Base-by-base conservation (phyloP, 2,797 vertebrate genomes). In the Poeciliopsis gracilis region DNA sequence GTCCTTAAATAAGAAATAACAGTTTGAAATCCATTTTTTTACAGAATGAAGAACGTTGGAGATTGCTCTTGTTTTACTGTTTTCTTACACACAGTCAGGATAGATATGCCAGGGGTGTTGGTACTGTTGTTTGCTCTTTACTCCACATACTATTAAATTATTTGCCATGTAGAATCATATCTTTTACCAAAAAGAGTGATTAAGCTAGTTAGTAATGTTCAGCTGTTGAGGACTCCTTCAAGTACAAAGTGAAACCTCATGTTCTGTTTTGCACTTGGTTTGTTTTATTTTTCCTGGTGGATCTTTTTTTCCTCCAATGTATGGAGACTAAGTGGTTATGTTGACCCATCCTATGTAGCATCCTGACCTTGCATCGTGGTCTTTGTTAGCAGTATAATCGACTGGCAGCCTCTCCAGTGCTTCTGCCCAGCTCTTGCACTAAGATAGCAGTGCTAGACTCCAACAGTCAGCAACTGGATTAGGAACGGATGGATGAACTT, bases 321-420 rank as follows among this genome's bases (percentile, higher is more conserved):
- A 18, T 63, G 59, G 7, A 36, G 16, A 6, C 18, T 43, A 61
- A 51, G 23, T n/a, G 7, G 12, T 66, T 8, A n/a, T 49, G 47
- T 18, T 47, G 47, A 66, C 46, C 43, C 33, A 18, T 23, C 49
- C 69, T 28, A 4, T 47, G 33, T 69, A 41, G 33, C 23, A 46
- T 12, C 30, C 18, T 55, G 6, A 73, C 33, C 33, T 23, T 53
- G 33, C 70, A 61, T n/a, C 15, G 23, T 25, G 69, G n/a, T 51
- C 61, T 67, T 67, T n/a, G 57, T 51, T 51, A 79, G 71, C 49
- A 69, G 10, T n/a, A 9, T 30, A 23, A 73, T 46, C 8, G 33
- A 75, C 15, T 63, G 59, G 30, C 59, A 33, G 30, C 59, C 38
- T 75, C 55, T 49, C 43, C 20, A 10, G 20, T 30, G n/a, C 30